Evolutionary conservation across 2,888 invertebrate genomes (phyloP).

Genomic region (Nephrocerus scutellatus): DNA sequence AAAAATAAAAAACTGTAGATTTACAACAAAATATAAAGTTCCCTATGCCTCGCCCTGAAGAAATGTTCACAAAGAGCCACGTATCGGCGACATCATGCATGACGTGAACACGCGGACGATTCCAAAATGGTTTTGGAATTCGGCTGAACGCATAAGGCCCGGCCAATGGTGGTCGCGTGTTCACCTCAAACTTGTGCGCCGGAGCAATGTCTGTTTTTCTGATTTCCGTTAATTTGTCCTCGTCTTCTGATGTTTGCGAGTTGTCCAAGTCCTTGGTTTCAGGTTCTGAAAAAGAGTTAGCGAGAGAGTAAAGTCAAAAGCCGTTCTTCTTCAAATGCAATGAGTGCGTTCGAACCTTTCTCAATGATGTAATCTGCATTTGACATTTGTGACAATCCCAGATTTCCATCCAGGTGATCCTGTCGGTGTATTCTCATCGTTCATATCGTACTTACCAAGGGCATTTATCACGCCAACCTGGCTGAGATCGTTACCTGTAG

Average conservation of each 20-base stretch:
- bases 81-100: constrained; percentile 65
- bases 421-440: constrained; percentile 32
- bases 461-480: constrained; percentile 36
- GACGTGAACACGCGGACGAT: constrained; percentile 72
- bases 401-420: constrained; percentile 42
- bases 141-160: constrained; percentile 88
- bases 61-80: constrained; percentile 78
- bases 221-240: constrained; percentile 37
- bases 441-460: constrained; percentile 35
- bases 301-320: too few species aligned
- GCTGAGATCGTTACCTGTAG: constrained; percentile 38
- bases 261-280: too few species aligned
- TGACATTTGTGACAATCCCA: constrained; percentile 42
- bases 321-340: too few species aligned
- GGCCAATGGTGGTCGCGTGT: constrained; percentile 71
- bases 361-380: constrained; percentile 40
- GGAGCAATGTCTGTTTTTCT: constrained; percentile 48
- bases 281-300: too few species aligned
- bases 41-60: too few species aligned
- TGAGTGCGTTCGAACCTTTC: constrained; percentile 33
- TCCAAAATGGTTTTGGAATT: constrained; percentile 73
- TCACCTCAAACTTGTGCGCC: constrained; percentile 51
- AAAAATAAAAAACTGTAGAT: too few species aligned
- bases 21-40: too few species aligned
- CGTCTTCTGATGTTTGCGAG: too few species aligned